Base-by-base conservation (phyloP, 2,797 vertebrate species). In the Adrianichthys oophorus region DNA sequence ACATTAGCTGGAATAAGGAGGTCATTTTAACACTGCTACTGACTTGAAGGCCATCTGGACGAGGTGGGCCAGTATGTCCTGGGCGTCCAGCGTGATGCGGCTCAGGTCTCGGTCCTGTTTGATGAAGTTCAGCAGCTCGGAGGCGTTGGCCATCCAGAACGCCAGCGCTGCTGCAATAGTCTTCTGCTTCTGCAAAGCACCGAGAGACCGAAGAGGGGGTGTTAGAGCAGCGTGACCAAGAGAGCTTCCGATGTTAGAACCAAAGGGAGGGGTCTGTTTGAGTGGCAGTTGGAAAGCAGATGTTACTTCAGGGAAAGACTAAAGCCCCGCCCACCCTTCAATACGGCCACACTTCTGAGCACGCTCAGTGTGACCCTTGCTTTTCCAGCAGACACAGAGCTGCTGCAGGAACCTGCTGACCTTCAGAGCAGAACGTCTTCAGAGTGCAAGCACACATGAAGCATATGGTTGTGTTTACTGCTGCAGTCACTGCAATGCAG, bases 121-220 rank as follows among this genome's bases (percentile, higher is more conserved):
- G 82, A 99, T 85, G 78, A 99, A 99, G 91, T 99, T 99, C 69
- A 99, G 92, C 58, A 99, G 92, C 70, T 99, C 98, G 0, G 98
- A 99, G 15, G 98, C 95, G 47, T 99, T 99, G 79, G 97, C 98
- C 98, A 99, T 99, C 98, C 98, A 99, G 88, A 99, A 99, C 42
- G 97, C 98, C 89, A 99, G 94, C 1, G 97, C 95, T 17, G 96
- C 96, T 0, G 98, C 98, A 1, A 98, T 99, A 85, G 98, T 98
- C 90, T 98, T 99, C 91, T 98, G 97, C 70, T 99, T 98, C 97
- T 99, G 93, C 78, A 89, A 87, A 0, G 78, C 17, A 90, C 26
- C 73, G 47, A 69, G 75, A 53, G 79, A 75, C 0, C 58, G 1
- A 1, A 40, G 59, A 48, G 56, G 52, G 3, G 48, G 1, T 67